Conservation (phyloP, 2,797 vertebrate species). For the Tokudaia tokunoshimensis region DNA sequence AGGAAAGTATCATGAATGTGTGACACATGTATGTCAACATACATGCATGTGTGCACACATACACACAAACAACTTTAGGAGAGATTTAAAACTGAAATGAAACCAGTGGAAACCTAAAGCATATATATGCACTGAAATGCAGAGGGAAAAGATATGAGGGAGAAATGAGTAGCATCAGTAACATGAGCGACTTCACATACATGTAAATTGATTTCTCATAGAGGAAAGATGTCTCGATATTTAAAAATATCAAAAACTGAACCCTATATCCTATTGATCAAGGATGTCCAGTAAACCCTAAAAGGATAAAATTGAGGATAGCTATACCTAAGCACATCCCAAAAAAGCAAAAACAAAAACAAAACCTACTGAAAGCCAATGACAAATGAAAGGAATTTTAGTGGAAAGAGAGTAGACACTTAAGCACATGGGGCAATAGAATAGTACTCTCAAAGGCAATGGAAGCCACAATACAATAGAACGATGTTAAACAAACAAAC, state of each 20-base stretch:
- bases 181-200: neutral
- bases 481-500: neutral
- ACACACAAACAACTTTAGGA: neutral
- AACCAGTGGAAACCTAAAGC: neutral
- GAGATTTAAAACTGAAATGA: neutral
- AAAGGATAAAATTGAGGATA: neutral
- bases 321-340: neutral
- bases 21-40: neutral
- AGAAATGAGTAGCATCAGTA: neutral
- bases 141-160: neutral
- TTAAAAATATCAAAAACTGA: constrained; percentile 40
- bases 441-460: neutral
- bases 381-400: constrained; percentile 17
- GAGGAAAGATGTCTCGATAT: neutral
- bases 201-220: neutral
- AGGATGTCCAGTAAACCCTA: neutral
- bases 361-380: neutral
- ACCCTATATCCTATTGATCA: neutral
- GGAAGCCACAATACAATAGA: neutral
- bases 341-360: neutral
- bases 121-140: neutral
- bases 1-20: neutral
- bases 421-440: constrained; percentile 5
- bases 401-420: neutral
- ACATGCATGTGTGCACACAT: neutral